Evolutionary conservation across 2,888 invertebrate species (phyloP).

Genomic region (Drosophila lacicola): DNA sequence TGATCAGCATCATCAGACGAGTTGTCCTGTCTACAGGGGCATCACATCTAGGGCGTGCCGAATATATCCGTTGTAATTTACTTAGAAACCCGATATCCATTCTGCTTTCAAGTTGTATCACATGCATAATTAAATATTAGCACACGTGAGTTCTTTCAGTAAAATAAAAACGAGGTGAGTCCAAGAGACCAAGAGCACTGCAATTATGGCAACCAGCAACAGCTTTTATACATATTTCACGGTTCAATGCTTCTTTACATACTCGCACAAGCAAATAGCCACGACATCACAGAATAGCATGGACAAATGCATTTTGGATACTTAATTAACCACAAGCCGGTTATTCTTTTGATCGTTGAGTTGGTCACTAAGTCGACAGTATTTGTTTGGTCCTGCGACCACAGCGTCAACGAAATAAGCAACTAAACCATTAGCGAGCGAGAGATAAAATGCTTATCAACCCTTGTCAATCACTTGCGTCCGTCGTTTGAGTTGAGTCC

Average conservation of each 20-base stretch:
- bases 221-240: slow-evolving; percentile 23
- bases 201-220: background rate
- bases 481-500: slow-evolving; percentile 14
- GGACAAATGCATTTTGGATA: slow-evolving; percentile 60
- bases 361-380: slow-evolving; percentile 14
- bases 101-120: background rate
- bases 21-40: no score
- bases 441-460: slow-evolving; percentile 42
- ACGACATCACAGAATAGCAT: slow-evolving; percentile 32
- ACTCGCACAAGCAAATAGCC: slow-evolving; percentile 36
- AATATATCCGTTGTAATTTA: background rate
- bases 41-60: no score
- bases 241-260: slow-evolving; percentile 37
- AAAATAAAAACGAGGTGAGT: background rate
- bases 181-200: background rate
- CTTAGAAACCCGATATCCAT: background rate
- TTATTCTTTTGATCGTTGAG: slow-evolving; percentile 35
- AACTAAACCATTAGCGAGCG: slow-evolving; percentile 1
- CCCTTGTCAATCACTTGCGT: slow-evolving; percentile 60
- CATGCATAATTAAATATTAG: background rate
- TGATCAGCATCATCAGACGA: no score
- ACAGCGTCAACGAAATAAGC: slow-evolving; percentile 2
- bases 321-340: slow-evolving; percentile 63
- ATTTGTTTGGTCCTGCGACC: background rate
- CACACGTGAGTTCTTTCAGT: background rate